Evolutionary conservation across 2,888 invertebrate species (phyloP), one percentile per base, ranked within the genome.

Genomic region (Parnassius smintheus): DNA sequence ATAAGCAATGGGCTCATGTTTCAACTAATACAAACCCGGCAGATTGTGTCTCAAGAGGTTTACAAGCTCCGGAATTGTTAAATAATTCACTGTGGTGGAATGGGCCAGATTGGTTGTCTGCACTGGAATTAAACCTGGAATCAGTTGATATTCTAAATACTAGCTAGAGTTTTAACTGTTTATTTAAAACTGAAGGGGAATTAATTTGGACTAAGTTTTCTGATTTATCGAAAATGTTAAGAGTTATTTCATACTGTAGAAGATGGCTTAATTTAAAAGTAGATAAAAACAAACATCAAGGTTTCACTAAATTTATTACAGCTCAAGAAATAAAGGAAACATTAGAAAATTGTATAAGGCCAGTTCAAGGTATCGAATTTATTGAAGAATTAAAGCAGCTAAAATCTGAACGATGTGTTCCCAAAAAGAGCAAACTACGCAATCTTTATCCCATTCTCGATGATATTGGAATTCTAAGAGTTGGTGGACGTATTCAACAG

Each of bases 81-180:
- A 3, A 46, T 2, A 2, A 56, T 46, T 2, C 10, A 12, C 7
- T 56, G 3, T 56, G 56, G 56, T 61, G 56, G 53, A 12, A 49
- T n/a, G 65, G 58, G 10, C 62, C 65, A 1, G 53, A 11, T 1
- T 70, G 69, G 66, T 64, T 69, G 1, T 65, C 65, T 0, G 64
- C 59, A 12, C 13, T 12, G 35, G 62, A 54, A 7, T 9, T 60
- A 8, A 12, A 41, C 10, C 2, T 9, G 2, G 13, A 13, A 10
- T 2, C 35, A 42, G 8, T 12, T 12, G 54, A 54, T 8, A 8
- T 42, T 54, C 7, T 13, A 42, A 1, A 42, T 42, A 54, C 54
- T 41, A 50, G 22, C 25, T n/a, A 57, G 25, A 56, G 4, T 4
- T 18, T 50, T 50, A 18, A 18, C 18, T 1, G 12, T 42, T 42